Percentiles rank a stretch among this genome's conserved stretches.
Evolutionary conservation across 2,113 vertebrate species (phyloP).

Genomic region (Turdus rufiventris): DNA sequence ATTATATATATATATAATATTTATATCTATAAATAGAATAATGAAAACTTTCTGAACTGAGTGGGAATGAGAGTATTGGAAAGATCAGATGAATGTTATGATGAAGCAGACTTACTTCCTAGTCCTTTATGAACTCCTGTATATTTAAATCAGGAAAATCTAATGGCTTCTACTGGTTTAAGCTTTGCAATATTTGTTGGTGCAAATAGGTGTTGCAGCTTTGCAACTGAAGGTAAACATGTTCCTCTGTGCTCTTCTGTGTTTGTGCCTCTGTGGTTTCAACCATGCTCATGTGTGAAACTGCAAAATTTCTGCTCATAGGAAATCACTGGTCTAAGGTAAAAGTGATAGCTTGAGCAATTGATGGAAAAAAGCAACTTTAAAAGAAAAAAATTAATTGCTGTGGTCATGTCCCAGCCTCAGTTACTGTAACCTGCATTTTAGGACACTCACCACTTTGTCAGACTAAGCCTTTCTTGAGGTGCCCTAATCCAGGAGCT

Average conservation of each 20-base stretch:
- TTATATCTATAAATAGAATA: too few species aligned
- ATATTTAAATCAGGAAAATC: background rate
- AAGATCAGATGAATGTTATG: background rate
- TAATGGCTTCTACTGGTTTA: background rate
- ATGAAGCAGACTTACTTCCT: background rate
- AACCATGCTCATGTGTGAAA: background rate
- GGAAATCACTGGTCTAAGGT: background rate
- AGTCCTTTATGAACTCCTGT: background rate
- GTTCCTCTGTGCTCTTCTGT: background rate
- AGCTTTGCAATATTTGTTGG: background rate
- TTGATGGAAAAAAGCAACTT: background rate
- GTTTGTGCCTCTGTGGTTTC: background rate
- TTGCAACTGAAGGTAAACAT: accelerated
- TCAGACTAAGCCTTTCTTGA: background rate
- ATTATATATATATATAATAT: too few species aligned
- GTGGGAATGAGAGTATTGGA: background rate
- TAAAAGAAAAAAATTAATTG: background rate
- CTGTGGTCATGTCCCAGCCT: background rate
- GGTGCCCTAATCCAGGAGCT: background rate
- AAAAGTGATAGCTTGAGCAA: background rate
- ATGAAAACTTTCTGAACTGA: background rate
- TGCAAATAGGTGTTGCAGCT: background rate
- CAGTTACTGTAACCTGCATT: background rate
- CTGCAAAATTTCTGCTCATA: background rate
- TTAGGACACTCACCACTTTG: background rate